Conservation (phyloP, 1,140 invertebrate genomes). For the Trypoxylus dichotomus region DNA sequence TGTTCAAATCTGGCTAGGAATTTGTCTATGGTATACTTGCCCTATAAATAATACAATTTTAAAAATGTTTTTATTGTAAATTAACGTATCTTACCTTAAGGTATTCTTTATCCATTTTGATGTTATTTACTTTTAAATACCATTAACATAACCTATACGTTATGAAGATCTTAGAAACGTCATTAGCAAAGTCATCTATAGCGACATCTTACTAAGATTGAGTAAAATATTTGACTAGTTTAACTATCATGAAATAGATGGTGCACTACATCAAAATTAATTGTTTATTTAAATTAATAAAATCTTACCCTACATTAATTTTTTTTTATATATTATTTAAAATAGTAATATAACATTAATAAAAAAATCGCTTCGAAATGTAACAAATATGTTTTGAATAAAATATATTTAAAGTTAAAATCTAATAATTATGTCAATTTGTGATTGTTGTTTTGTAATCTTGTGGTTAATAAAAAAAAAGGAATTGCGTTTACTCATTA, state of each 20-base stretch:
- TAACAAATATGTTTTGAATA: no score
- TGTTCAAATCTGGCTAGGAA: conserved; percentile 44
- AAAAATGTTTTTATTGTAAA: background rate
- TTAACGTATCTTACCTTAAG: background rate
- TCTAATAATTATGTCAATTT: no score
- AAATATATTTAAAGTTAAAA: no score
- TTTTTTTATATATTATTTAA: background rate
- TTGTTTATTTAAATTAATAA: no score
- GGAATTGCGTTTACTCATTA: background rate
- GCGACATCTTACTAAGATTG: no score
- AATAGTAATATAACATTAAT: no score
- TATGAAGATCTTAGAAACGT: no score
- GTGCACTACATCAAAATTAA: no score
- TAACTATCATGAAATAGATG: no score
- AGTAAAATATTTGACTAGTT: no score
- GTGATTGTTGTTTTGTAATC: background rate
- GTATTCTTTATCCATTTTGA: background rate
- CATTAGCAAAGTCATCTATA: background rate
- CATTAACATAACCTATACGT: background rate
- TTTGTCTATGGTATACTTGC: conserved; percentile 44
- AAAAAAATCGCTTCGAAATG: no score
- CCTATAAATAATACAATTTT: conserved; percentile 41
- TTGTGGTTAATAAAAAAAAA: background rate
- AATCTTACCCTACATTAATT: no score
- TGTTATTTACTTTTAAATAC: background rate